phyloP scores from a whole-genome alignment of 2,113 vertebrate species.

The Hystrix brachyura region DNA sequence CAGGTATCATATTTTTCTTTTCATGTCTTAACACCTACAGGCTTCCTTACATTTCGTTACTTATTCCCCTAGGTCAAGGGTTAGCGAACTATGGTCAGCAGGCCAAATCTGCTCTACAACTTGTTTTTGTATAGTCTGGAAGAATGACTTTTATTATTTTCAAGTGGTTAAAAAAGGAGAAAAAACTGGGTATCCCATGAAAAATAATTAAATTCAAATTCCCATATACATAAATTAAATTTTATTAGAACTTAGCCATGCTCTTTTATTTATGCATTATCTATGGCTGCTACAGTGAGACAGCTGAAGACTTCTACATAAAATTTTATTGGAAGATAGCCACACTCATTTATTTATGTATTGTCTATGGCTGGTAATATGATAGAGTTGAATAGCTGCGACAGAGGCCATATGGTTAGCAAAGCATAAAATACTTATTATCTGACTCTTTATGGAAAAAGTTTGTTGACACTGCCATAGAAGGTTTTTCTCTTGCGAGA shows the following conservation, averaged over 20 bases:
- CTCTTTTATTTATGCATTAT: neutral
- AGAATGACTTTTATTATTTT: slow-evolving; percentile 61
- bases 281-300: neutral
- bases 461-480: neutral
- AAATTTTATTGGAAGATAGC: neutral
- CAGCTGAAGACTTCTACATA: neutral
- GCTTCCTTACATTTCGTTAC: neutral
- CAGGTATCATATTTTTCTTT: slow-evolving; percentile 25
- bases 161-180: neutral
- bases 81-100: slow-evolving; percentile 22
- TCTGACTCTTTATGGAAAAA: neutral
- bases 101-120: neutral
- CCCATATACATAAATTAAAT: slow-evolving; percentile 17
- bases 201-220: slow-evolving; percentile 49
- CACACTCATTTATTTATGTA: neutral
- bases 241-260: neutral
- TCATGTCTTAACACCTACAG: slow-evolving; percentile 1
- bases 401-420: neutral
- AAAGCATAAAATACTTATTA: slow-evolving; percentile 12
- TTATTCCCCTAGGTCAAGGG: neutral
- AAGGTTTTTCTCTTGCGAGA: neutral
- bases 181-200: slow-evolving; percentile 2
- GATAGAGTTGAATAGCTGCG: neutral
- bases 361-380: neutral
- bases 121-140: neutral